These are phyloP conservation scores for Labeo rohita DNA, from an alignment of 2,113 vertebrate genomes.

Conservation along the genomic window DNA sequence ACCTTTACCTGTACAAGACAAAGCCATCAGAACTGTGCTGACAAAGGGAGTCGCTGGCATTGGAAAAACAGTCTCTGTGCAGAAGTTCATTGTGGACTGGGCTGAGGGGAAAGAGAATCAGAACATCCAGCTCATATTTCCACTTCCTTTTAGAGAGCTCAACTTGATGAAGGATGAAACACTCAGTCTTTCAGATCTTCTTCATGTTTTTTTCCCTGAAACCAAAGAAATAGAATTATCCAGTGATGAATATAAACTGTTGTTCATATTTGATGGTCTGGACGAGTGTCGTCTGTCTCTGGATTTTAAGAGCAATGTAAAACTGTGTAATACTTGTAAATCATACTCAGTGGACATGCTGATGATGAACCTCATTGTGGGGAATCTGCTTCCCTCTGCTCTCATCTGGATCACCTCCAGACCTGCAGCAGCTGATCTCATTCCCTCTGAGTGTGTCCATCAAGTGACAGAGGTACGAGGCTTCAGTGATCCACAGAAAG, in stretches of 20 bases:
- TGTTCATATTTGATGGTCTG: conserved; percentile 7
- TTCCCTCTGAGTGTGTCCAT: no score
- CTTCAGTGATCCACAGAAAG: no score
- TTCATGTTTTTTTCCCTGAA: neutral
- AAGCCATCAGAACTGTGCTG: conserved; percentile 9
- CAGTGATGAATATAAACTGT: neutral
- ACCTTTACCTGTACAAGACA: neutral
- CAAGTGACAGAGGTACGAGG: no score
- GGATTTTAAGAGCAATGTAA: no score
- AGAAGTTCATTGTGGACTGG: conserved; percentile 10
- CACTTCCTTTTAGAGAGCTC: neutral
- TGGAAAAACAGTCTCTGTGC: conserved; percentile 9
- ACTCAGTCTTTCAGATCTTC: neutral
- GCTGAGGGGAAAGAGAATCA: neutral
- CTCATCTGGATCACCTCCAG: no score
- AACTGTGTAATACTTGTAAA: no score
- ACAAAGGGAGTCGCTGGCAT: conserved; percentile 13
- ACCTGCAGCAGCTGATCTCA: no score
- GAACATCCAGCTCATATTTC: neutral
- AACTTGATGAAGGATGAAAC: neutral
- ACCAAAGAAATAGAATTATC: neutral
- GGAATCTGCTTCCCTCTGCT: no score
- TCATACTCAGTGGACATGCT: no score
- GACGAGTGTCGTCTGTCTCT: no score
- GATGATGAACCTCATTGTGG: no score